Evolutionary conservation across 1,140 invertebrate genomes (phyloP).

Genomic region (Gryllus bimaculatus): DNA sequence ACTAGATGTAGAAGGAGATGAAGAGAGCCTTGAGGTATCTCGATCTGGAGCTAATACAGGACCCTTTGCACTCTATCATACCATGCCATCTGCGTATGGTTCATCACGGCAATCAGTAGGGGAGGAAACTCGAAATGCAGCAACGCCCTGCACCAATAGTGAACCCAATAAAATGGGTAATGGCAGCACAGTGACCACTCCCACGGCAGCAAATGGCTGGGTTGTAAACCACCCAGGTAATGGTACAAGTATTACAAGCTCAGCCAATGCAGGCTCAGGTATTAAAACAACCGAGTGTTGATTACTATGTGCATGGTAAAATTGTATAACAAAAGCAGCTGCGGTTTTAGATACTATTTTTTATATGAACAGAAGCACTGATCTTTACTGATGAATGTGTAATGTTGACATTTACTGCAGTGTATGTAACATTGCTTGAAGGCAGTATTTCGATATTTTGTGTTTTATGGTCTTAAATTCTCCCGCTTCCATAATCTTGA

Average conservation of each 20-base stretch:
- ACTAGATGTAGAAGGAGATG: constrained; percentile 3
- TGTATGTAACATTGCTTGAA: neutral
- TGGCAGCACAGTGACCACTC: constrained; percentile 30
- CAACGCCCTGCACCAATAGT: neutral
- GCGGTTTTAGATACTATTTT: neutral
- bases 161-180: constrained; percentile 37
- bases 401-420: neutral
- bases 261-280: constrained; percentile 26
- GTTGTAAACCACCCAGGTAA: constrained; percentile 29
- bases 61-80: constrained; percentile 20
- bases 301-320: constrained; percentile 9
- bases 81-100: constrained; percentile 27
- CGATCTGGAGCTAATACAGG: constrained; percentile 21
- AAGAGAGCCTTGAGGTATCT: constrained; percentile 12
- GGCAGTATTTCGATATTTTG: neutral
- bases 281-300: constrained; percentile 27
- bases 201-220: constrained; percentile 32
- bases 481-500: neutral
- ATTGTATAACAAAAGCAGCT: neutral
- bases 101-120: neutral
- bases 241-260: constrained; percentile 28
- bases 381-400: neutral
- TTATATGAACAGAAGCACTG: neutral
- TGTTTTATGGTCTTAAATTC: neutral
- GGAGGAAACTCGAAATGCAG: neutral